A percentile compares a stretch with the other conserved stretches of the same genome.
These are phyloP conservation scores for Eueides isabella DNA, from an alignment of 1,140 invertebrate species.

Conservation along the genomic window DNA sequence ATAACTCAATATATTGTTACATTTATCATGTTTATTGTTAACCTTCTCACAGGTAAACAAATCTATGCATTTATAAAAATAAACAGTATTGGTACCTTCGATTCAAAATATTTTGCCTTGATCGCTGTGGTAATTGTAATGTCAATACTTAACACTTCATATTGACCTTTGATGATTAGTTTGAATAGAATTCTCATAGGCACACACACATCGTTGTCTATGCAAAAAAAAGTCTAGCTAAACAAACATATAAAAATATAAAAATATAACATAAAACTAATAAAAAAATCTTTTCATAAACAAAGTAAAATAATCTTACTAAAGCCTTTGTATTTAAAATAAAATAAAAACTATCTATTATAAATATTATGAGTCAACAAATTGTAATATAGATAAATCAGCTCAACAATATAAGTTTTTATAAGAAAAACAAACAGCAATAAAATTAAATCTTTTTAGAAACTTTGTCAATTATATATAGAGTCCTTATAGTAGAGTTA, in stretches of 20 bases:
- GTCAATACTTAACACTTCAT: slow-evolving; percentile 65
- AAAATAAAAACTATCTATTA: no score
- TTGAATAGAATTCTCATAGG: slow-evolving; percentile 47
- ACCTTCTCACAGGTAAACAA: slow-evolving; percentile 35
- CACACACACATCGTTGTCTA: background rate
- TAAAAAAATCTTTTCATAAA: no score
- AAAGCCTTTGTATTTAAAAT: no score
- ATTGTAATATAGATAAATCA: no score
- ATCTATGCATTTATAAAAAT: slow-evolving; percentile 38
- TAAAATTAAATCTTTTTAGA: no score
- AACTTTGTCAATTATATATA: no score
- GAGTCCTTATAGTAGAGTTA: no score
- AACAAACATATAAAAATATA: background rate
- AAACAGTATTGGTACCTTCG: slow-evolving; percentile 31
- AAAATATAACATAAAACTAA: background rate
- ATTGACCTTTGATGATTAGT: slow-evolving; percentile 67
- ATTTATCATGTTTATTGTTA: slow-evolving; percentile 25
- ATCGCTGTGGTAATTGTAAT: slow-evolving; percentile 64
- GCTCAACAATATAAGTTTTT: no score
- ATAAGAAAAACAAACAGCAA: no score
- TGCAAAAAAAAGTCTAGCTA: background rate
- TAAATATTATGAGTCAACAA: no score
- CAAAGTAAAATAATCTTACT: no score
- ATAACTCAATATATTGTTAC: background rate
- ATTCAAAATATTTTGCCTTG: slow-evolving; percentile 54